phyloP scores from a whole-genome alignment of 2,797 vertebrate genomes.

The Odontamblyopus lacepedii region DNA sequence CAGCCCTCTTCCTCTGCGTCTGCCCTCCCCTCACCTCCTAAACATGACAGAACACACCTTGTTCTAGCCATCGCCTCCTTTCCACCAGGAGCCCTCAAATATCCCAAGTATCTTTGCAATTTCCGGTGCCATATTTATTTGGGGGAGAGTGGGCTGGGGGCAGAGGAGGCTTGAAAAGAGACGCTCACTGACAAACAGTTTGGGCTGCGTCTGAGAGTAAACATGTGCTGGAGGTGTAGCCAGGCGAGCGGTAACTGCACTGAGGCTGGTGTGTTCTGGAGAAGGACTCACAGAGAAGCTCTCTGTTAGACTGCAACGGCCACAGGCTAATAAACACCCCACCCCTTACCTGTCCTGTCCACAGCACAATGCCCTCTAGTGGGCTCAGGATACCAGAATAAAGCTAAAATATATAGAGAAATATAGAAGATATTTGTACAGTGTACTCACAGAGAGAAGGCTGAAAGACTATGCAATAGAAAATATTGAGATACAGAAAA shows the following conservation, averaged over 20 bases:
- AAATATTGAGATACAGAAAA: background rate
- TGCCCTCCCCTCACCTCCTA: slow-evolving; percentile 57
- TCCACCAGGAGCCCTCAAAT: slow-evolving; percentile 76
- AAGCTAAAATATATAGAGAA: background rate
- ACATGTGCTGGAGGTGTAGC: slow-evolving; percentile 62
- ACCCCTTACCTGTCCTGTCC: slow-evolving; percentile 10
- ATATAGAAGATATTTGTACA: background rate
- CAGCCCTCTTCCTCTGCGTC: slow-evolving; percentile 15
- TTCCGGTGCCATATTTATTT: slow-evolving; percentile 83
- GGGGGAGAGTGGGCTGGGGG: slow-evolving; percentile 57
- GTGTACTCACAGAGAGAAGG: background rate
- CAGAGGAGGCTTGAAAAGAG: slow-evolving; percentile 57
- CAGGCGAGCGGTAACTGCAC: slow-evolving; percentile 57
- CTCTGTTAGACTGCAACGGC: slow-evolving; percentile 69
- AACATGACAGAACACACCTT: slow-evolving; percentile 76
- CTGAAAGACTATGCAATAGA: background rate
- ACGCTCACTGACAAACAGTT: slow-evolving; percentile 74
- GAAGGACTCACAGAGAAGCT: slow-evolving; percentile 59
- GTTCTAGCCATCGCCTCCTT: slow-evolving; percentile 66
- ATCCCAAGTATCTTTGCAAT: slow-evolving; percentile 83
- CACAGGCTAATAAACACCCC: slow-evolving; percentile 49
- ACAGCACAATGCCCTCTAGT: slow-evolving; percentile 49
- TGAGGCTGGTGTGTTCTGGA: slow-evolving; percentile 73
- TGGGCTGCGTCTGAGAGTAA: slow-evolving; percentile 64
- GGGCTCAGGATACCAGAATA: slow-evolving; percentile 25